Percentiles rank a stretch among this genome's conserved stretches.
Conservation (phyloP, 92 coral and sea anemone genomes). For the Phenganax marumi region DNA sequence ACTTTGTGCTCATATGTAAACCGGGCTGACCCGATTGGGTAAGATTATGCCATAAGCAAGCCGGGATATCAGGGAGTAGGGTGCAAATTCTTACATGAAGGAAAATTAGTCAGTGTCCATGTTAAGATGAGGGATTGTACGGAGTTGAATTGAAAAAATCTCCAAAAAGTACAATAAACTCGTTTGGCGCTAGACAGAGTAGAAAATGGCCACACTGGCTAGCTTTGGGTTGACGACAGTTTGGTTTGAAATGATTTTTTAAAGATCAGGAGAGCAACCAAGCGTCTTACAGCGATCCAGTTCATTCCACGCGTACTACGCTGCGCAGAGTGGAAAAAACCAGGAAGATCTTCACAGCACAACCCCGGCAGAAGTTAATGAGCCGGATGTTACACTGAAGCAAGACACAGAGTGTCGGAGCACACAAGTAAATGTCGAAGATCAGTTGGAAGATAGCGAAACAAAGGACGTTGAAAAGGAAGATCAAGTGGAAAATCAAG, state of each 20-base stretch:
- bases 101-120: no score
- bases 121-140: no score
- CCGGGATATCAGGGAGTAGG: no score
- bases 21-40: no score
- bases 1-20: no score
- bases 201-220: neutral
- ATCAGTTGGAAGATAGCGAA: neutral
- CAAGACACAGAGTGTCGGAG: neutral
- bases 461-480: neutral
- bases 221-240: no score
- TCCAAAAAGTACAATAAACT: no score
- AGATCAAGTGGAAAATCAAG: neutral
- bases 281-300: neutral
- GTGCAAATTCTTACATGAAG: no score
- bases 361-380: neutral
- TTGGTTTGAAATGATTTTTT: neutral
- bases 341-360: neutral
- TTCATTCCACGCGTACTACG: slow-evolving; percentile 24
- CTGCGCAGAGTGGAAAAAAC: neutral
- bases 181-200: neutral
- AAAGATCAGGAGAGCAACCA: slow-evolving; percentile 10
- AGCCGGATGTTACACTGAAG: neutral
- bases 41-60: no score
- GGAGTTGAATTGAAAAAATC: no score
- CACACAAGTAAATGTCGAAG: slow-evolving; percentile 1